Base-by-base conservation (phyloP, 2,797 vertebrate genomes). In the Rhynchotus rufescens region DNA sequence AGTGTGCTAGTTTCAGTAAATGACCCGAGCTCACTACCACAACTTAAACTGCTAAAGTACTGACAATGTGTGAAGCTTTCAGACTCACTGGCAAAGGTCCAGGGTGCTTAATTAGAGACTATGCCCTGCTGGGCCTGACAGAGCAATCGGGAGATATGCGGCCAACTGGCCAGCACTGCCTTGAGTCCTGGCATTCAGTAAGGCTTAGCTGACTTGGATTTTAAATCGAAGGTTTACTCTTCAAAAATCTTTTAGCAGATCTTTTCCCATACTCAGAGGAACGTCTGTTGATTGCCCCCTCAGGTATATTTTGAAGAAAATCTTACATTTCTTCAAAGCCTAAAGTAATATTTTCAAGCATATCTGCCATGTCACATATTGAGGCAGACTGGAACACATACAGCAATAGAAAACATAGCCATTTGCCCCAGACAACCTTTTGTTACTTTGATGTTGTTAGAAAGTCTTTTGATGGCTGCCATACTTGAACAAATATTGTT, bases 331-430 rank as follows among this genome's bases (percentile, higher is more conserved):
- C 44, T 11, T 49, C 32, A 15, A 12, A 34, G 65, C 26, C 30
- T 28, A 68, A 73, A 22, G 30, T 34, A 38, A n/a, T 5, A 40
- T 72, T 83, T 89, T 42, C 66, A 85, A 56, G 68, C 22, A 36
- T 2, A 73, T 65, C 47, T 45, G 12, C 42, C 54, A 20, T 2
- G 4, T 28, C 38, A 42, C 45, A 20, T 5, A 21, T 0, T 25
- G 51, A 79, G 54, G 34, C 60, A 51, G 34, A 34, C n/a, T 51
- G 45, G 13, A 66, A n/a, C 4, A 7, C 9, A 2, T 16, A 7
- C 5, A 56, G 26, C 42, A 38, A 34, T 25, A 16, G 64, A 60
- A 66, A 8, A 10, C 14, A 15, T 2, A 12, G 9, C 56, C 25
- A 6, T 25, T 54, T 57, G n/a, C 19, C 36, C 56, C 15, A 32